These are phyloP conservation scores for Bubo bubo DNA, from an alignment of 2,113 vertebrate species.

Conservation along the genomic window DNA sequence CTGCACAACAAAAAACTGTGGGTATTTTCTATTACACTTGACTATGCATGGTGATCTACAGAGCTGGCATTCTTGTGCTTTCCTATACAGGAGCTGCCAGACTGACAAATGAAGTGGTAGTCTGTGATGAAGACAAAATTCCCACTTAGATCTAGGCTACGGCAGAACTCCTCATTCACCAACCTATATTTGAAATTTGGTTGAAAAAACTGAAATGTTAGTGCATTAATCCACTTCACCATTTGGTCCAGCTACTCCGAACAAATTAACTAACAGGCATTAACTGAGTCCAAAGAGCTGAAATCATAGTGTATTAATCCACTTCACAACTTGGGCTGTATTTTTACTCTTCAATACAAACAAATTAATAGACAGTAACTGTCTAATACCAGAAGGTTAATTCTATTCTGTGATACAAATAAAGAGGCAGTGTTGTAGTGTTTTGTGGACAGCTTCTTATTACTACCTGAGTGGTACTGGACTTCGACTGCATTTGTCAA, in stretches of 20 bases:
- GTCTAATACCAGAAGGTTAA: not conserved
- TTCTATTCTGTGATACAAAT: not conserved
- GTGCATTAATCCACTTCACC: slow-evolving; percentile 57
- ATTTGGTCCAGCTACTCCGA: not conserved
- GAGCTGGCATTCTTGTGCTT: not conserved
- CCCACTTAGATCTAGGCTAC: slow-evolving; percentile 13
- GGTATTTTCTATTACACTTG: not conserved
- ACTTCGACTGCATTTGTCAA: not conserved
- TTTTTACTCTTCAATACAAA: not conserved
- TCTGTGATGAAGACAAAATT: slow-evolving; percentile 67
- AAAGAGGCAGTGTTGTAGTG: not conserved
- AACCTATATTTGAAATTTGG: not conserved
- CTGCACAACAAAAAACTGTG: not conserved
- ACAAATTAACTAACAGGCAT: slow-evolving; percentile 48
- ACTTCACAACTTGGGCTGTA: not conserved
- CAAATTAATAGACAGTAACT: slow-evolving; percentile 2
- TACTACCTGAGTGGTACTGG: not conserved
- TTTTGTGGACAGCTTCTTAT: not conserved
- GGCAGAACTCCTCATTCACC: slow-evolving; percentile 2
- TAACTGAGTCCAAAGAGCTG: slow-evolving; percentile 29
- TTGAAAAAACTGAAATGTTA: not conserved
- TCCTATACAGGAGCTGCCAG: not conserved
- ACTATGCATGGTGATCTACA: not conserved
- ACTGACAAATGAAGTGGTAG: slow-evolving; percentile 63
- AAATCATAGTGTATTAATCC: slow-evolving; percentile 28